Conservation (phyloP, 2,797 vertebrate genomes). For the Prionace glauca region DNA sequence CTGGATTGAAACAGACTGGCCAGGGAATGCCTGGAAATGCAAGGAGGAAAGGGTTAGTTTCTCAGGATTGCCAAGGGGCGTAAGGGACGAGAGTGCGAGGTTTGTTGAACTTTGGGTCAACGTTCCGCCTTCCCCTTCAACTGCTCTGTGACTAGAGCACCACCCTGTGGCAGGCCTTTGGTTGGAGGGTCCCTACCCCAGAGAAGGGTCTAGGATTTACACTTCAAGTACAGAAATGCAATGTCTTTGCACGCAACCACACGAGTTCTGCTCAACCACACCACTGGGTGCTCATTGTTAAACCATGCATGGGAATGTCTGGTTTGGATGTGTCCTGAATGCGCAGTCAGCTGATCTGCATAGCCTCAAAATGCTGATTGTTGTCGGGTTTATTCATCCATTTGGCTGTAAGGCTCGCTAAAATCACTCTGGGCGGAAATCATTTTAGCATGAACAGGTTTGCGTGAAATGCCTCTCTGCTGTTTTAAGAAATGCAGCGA, state of each 20-base stretch:
- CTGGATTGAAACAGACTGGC: not conserved
- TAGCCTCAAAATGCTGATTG: not conserved
- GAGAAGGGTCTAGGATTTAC: not conserved
- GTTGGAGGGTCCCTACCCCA: not conserved
- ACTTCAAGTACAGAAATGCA: too few relatives aligned
- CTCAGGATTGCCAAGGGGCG: not conserved
- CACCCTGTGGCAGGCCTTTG: not conserved
- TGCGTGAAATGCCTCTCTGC: not conserved
- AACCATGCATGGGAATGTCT: not conserved
- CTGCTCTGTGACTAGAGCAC: not conserved
- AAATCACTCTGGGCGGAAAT: not conserved
- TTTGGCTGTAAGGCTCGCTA: not conserved
- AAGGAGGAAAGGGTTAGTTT: not conserved
- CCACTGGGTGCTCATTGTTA: not conserved
- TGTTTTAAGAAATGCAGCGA: not conserved
- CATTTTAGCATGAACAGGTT: not conserved
- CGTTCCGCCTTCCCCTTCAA: too few relatives aligned
- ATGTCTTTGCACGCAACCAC: not conserved
- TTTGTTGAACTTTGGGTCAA: not conserved
- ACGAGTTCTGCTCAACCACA: not conserved
- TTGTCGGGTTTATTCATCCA: not conserved
- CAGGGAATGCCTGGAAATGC: not conserved
- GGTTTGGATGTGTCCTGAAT: not conserved
- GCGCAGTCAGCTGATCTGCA: not conserved
- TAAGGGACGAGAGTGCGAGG: not conserved